Evolutionary conservation across 2,797 vertebrate genomes (phyloP), one percentile per base, ranked within the genome.

Genomic region (Buphagus erythrorhynchus): DNA sequence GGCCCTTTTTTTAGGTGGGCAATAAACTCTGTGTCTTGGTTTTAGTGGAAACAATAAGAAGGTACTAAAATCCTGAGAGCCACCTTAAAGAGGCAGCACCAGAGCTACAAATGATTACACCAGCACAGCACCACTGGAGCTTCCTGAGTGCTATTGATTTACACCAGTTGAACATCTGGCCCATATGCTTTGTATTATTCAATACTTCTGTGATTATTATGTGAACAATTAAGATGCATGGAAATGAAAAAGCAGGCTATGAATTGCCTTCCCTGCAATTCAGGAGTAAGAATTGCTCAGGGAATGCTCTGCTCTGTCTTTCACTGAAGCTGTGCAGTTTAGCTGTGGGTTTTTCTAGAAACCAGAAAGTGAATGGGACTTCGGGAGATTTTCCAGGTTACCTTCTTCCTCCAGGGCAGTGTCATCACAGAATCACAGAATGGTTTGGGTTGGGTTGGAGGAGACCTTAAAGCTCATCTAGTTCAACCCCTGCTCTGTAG

Each of bases 161-260:
- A 96, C 93, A 95, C 92, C 91, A 91, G 81, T 55, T 74, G 86
- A 96, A 96, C 95, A 97, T 93, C 94, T 97, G 95, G 92, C 95
- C 90, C 94, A 83, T 91, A 90, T 95, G 91, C 90, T 96, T 93
- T 94, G 89, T 93, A 83, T 96, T 97, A 96, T 96, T 96, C 93
- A 96, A 94, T 94, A 96, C 89, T 97, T 96, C 88, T 92, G 75
- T 1, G 25, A 92, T 93, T 96, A 95, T 96, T 89, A 88, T 92
- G 95, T 95, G 96, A 94, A 89, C 95, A 96, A 96, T 93, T 96
- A 96, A 93, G 89, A 95, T 86, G 86, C 91, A 87, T 94, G 87
- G 89, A 92, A 93, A 91, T 92, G 92, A 90, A 96, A 93, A 94
- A 95, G 66, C 88, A 66, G 76, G 38, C 93, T 83, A 65, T 85